Evolutionary conservation across 1,140 invertebrate species (phyloP), one percentile per base, ranked within the genome.

Genomic region (Araneus ventricosus): DNA sequence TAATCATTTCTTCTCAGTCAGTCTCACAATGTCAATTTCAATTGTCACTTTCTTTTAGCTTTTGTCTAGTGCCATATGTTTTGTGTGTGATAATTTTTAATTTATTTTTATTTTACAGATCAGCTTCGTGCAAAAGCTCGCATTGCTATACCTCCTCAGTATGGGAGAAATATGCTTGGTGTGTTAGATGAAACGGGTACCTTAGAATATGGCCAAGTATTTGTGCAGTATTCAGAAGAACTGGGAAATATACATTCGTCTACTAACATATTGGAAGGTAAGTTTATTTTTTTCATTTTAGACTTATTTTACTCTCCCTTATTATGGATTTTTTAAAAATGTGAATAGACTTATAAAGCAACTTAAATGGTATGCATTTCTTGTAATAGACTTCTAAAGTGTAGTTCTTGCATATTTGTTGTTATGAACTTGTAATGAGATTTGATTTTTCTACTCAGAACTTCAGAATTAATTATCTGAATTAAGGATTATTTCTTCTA

Each of bases 151-250:
- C 95, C 95, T 20, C 70, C 93, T 22, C 14, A 94, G 14, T 88
- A 90, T 87, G 95, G 95, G n/a, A 93, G 95, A 70, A 95, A 95
- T 34, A 95, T 95, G 95, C 94, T 95, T 34, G 95, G 95, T 34
- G 94, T 95, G 52, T 85, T 95, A 30, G 95, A 95, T 92, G 95
- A 95, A 87, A 95, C 95, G 27, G 94, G 94, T 6, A 92, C 93
- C 5, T 88, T 95, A n/a, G 93, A 95, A 90, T 95, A 95, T 91
- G 95, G 95, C 6, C 95, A 95, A 94, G 95, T 95, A 2, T 95
- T 96, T 93, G 94, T 95, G 27, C 95, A 95, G 67, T 95, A 95
- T 75, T 94, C 95, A 20, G 91, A 94, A 86, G 75, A 93, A 87
- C 4, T 93, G 27, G 94, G 87, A 39, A 63, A 61, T 30, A 34